A percentile compares a stretch with the other conserved stretches of the same genome.
These are phyloP conservation scores for Fundulus diaphanus DNA, from an alignment of 2,797 vertebrate genomes.

Conservation along the genomic window DNA sequence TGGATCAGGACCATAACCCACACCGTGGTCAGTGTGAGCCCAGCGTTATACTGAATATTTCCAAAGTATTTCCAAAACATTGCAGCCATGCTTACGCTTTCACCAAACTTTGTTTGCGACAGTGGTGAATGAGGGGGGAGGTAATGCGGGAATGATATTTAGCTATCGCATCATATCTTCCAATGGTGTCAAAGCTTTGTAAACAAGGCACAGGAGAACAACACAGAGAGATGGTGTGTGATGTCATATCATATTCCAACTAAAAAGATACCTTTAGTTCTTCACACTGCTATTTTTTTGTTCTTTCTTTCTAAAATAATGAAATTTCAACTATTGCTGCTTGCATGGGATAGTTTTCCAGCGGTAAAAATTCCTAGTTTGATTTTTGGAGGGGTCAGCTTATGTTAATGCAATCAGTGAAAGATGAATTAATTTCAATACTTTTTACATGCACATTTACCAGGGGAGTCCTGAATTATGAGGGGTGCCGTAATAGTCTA, in stretches of 20 bases:
- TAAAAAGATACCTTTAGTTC: too few relatives aligned
- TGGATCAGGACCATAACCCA: too few relatives aligned
- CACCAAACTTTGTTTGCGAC: neutral
- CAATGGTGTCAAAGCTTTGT: neutral
- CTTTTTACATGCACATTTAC: too few relatives aligned
- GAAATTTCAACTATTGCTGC: too few relatives aligned
- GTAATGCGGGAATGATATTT: neutral
- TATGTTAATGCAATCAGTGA: neutral
- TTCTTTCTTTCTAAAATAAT: too few relatives aligned
- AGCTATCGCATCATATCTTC: neutral
- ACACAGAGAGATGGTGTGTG: too few relatives aligned
- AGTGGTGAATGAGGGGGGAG: neutral
- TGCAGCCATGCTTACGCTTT: neutral
- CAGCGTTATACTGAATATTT: too few relatives aligned
- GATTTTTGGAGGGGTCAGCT: neutral
- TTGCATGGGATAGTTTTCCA: neutral
- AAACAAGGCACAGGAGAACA: too few relatives aligned
- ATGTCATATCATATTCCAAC: too few relatives aligned
- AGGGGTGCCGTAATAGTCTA: neutral
- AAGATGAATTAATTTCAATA: neutral
- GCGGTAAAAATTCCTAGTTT: neutral
- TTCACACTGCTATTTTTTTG: too few relatives aligned
- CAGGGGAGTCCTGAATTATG: too few relatives aligned
- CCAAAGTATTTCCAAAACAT: neutral
- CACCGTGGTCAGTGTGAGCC: too few relatives aligned